Percentiles rank a stretch among this genome's conserved stretches.
Conservation (phyloP, 2,113 vertebrate species). For the Mustela lutreola region DNA sequence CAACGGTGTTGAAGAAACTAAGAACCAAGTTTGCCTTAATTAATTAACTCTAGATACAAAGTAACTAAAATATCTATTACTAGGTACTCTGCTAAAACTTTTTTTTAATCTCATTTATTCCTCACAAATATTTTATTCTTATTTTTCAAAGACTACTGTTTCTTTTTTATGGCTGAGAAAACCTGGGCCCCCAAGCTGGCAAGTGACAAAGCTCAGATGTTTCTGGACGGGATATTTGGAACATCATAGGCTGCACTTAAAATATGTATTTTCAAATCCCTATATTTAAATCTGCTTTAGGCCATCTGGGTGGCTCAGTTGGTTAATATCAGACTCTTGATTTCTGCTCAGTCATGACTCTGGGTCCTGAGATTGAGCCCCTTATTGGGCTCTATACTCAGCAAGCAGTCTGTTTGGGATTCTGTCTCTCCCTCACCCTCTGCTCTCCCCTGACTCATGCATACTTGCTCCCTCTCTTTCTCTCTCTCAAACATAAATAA, state of each 20-base stretch:
- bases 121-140: not conserved
- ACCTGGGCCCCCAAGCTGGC: not conserved
- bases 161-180: not conserved
- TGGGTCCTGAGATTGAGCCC: not conserved
- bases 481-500: not conserved
- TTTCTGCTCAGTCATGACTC: not conserved
- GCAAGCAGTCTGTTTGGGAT: not conserved
- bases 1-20: not conserved
- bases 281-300: not conserved
- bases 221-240: not conserved
- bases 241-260: not conserved
- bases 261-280: not conserved
- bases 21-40: not conserved
- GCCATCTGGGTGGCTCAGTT: not conserved
- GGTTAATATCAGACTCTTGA: not conserved
- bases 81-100: not conserved
- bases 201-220: not conserved
- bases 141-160: slow-evolving; percentile 28
- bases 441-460: not conserved
- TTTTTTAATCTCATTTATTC: not conserved
- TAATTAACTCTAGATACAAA: not conserved
- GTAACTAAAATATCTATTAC: not conserved
- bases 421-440: not conserved
- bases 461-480: not conserved
- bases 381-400: not conserved